Base-by-base conservation (phyloP, 2,797 vertebrate species). In the Amphiprion clarkii region DNA sequence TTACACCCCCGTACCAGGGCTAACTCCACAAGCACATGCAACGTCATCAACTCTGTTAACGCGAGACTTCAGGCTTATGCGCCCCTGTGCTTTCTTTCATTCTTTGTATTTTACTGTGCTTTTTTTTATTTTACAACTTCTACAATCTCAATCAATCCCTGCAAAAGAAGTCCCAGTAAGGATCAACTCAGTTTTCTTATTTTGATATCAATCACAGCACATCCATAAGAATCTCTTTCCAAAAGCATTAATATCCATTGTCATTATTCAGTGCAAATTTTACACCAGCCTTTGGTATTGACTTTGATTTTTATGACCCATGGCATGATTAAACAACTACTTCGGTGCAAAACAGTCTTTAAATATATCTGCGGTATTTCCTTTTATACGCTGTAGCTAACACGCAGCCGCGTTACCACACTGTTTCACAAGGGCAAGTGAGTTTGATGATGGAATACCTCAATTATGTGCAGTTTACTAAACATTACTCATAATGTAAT, bases 381-480 rank as follows among this genome's bases (percentile, higher is more conserved):
- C 21, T 53, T 17, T 11, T 1, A 16, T 36, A 23, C 2, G 19
- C 4, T 10, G n/a, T n/a, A 25, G 60, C 66, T 73, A 62, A 60
- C 42, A 12, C 4, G 14, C 27, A 62, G 11, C 10, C 3, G 55
- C 31, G 66, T 58, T 63, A 11, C 1, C 13, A 19, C 14, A 10
- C 9, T 9, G 63, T 40, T 25, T 16, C 48, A 70, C 86, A 87
- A 88, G 83, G 83, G 33, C 85, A 87, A 36, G 23, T 0, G 27
- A 27, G 4, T 16, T 14, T 19, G 36, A 44, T 1, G 1, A 3
- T 10, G 14, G 49, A 14, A 42, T 17, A 11, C 2, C 11, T 8
- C 3, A 5, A 0, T 17, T 14, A 31, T 13, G 5, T 11, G 56
- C 10, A 23, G 0, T 14, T 67, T 4, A 13, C n/a, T 23, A 62